Percentiles rank a stretch among this genome's conserved stretches.
phyloP scores from a whole-genome alignment of 2,888 invertebrate genomes.

The Heliconius sara region DNA sequence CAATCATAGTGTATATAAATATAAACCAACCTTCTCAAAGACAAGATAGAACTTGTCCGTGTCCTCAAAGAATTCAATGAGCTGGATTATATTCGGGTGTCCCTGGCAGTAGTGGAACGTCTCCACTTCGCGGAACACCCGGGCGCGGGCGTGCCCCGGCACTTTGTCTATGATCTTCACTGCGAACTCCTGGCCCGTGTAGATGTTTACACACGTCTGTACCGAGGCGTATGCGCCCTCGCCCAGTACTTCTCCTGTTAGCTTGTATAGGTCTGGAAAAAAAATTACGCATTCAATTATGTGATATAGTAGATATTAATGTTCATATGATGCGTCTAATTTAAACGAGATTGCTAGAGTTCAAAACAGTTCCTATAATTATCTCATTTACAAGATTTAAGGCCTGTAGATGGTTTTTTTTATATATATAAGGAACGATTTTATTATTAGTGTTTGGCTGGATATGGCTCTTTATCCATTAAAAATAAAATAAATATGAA shows the following conservation, averaged over 20 bases:
- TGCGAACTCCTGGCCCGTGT: conserved; percentile 96
- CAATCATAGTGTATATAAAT: neutral
- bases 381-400: too few relatives aligned
- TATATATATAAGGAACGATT: too few relatives aligned
- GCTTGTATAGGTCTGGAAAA: conserved; percentile 93
- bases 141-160: conserved; percentile 95
- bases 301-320: neutral
- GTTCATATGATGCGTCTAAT: too few relatives aligned
- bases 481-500: too few relatives aligned
- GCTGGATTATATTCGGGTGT: conserved; percentile 98
- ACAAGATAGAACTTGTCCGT: conserved; percentile 98
- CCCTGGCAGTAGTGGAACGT: conserved; percentile 99
- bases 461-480: too few relatives aligned
- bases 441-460: too few relatives aligned
- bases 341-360: too few relatives aligned
- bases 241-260: conserved; percentile 97
- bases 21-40: conserved; percentile 93
- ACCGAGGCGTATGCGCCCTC: conserved; percentile 98
- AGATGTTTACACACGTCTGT: conserved; percentile 95
- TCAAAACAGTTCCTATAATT: too few relatives aligned
- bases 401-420: too few relatives aligned
- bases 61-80: conserved; percentile 98
- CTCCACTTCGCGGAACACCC: conserved; percentile 99
- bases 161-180: conserved; percentile 99
- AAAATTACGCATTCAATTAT: conserved; percentile 31